These are phyloP conservation scores for Calidris pygmaea DNA, from an alignment of 2,113 vertebrate genomes.

Conservation along the genomic window DNA sequence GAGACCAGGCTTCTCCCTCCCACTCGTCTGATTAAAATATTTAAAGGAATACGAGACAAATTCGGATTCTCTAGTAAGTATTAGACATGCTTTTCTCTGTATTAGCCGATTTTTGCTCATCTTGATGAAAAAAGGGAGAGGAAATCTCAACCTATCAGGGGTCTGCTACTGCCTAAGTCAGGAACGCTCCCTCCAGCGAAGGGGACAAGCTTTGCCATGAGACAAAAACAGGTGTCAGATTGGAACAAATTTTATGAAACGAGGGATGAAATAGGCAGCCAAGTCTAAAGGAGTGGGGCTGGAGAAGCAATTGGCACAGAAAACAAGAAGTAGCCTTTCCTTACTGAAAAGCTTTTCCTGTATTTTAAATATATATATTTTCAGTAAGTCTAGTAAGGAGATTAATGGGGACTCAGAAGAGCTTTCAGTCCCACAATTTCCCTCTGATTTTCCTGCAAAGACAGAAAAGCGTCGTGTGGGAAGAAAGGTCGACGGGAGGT, in stretches of 20 bases:
- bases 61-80: neutral
- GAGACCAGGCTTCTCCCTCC: constrained; percentile 14
- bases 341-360: neutral
- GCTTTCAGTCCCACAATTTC: neutral
- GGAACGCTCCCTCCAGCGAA: neutral
- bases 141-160: neutral
- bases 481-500: neutral
- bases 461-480: neutral
- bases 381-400: neutral
- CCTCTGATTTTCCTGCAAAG: neutral
- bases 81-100: neutral
- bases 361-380: neutral
- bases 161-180: neutral
- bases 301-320: neutral
- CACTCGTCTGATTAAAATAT: constrained; percentile 5
- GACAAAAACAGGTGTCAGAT: neutral
- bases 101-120: neutral
- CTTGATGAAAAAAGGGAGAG: neutral
- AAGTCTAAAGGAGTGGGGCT: neutral
- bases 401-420: neutral
- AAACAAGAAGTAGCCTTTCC: neutral
- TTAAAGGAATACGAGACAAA: constrained; percentile 39
- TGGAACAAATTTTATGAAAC: neutral
- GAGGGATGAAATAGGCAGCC: neutral
- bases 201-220: neutral